Evolutionary conservation across 2,797 vertebrate genomes (phyloP), one percentile per base, ranked within the genome.

Genomic region (Hephaestus fuliginosus): DNA sequence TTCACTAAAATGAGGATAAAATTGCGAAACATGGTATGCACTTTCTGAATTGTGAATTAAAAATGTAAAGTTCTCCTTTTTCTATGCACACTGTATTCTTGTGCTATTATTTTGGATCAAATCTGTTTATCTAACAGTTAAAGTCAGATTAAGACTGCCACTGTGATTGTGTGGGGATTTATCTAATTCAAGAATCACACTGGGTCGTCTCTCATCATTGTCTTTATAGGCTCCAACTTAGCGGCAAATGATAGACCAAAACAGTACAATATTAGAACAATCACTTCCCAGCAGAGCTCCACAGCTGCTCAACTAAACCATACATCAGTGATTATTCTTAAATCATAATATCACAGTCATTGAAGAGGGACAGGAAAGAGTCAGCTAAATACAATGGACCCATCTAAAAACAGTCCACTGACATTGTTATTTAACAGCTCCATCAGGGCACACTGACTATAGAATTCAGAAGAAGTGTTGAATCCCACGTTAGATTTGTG

Each of bases 361-460:
- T 52, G 43, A 64, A 18, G 17, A 80, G 28, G 17, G 44, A 80
- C 73, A 72, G 43, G 68, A 77, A 17, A 76, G 43, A 80, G 72
- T 69, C 65, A 71, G 55, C 78, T 78, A 69, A 74, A 74, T 51
- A 71, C 83, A 72, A 84, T 82, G 36, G 43, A 61, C 8, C 72
- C 1, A n/a, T 64, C 22, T 28, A 44, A 72, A 76, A 46, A 57
- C 46, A 33, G 9, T 57, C n/a, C 55, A 68, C 60, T 65, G 20
- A 56, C 22, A 51, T 10, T 20, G 30, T 73, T 12, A 28, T 74
- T 69, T 67, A 8, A 80, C 61, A 69, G 51, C 51, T 58, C 10
- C 14, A 52, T 60, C 33, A n/a, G 46, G 28, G 28, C 43, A 49
- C 44, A 62, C 3, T 48, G 55, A 72, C 28, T 7, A 33, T 10